Conservation (phyloP, 2,113 vertebrate genomes). For the Nestor notabilis region DNA sequence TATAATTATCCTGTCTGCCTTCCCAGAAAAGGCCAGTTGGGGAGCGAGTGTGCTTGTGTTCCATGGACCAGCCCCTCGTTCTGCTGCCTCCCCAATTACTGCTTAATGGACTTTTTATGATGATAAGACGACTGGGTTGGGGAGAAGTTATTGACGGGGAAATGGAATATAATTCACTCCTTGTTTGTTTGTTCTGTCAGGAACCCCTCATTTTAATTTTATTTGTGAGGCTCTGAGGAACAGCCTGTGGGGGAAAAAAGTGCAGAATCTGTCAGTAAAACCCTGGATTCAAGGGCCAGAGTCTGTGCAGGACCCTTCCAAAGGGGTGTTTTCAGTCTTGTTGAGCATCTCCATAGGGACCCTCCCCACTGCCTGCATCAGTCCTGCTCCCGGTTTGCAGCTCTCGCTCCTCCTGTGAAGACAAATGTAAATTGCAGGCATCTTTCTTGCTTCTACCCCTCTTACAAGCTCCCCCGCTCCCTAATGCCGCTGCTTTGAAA, state of each 20-base stretch:
- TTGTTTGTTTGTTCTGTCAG: conserved; percentile 64
- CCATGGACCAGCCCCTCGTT: not conserved
- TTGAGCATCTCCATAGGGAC: not conserved
- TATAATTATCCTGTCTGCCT: conserved; percentile 73
- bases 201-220: conserved; percentile 49
- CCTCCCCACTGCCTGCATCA: not conserved
- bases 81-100: conserved; percentile 61
- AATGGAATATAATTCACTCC: conserved; percentile 68
- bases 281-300: not conserved
- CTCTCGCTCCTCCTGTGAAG: not conserved
- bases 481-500: not conserved
- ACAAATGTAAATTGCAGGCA: not conserved
- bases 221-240: conserved; percentile 3
- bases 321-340: not conserved
- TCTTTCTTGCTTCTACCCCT: not conserved
- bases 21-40: conserved; percentile 65
- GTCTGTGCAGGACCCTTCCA: not conserved
- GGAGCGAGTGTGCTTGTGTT: not conserved
- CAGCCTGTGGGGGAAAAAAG: not conserved
- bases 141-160: conserved; percentile 52
- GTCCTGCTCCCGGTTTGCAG: not conserved
- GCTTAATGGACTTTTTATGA: conserved; percentile 74
- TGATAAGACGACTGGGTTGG: conserved; percentile 38
- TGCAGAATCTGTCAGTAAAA: not conserved
- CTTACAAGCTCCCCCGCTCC: not conserved